phyloP scores from a whole-genome alignment of 2,888 invertebrate species.

The Amphimallon solstitiale region DNA sequence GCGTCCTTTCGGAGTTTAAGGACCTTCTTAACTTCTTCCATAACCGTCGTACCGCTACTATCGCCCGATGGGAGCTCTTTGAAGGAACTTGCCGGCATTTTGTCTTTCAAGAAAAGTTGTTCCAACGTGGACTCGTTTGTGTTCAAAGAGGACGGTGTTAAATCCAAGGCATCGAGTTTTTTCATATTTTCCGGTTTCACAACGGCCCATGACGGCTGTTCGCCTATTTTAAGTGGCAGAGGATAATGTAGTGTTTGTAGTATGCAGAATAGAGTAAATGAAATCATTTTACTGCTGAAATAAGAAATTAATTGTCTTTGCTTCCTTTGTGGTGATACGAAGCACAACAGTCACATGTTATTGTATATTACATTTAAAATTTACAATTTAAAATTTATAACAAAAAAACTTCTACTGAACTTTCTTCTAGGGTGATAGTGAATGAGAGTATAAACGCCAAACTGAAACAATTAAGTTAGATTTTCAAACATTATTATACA shows the following conservation, averaged over 20 bases:
- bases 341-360: no score
- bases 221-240: constrained; percentile 10
- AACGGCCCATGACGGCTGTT: constrained; percentile 28
- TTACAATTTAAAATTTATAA: no score
- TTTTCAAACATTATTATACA: no score
- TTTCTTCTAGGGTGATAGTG: no score
- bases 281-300: no score
- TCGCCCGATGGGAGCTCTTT: constrained; percentile 35
- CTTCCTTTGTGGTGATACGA: no score
- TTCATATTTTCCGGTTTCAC: constrained; percentile 14
- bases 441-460: no score
- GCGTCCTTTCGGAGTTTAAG: constrained; percentile 11
- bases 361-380: no score
- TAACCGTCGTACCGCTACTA: constrained; percentile 34
- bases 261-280: no score
- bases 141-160: constrained; percentile 32
- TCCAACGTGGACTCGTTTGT: constrained; percentile 29
- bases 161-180: constrained; percentile 17
- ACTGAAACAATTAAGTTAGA: no score
- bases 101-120: constrained; percentile 35
- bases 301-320: no score
- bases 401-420: no score
- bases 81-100: constrained; percentile 26
- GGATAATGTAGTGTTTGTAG: constrained; percentile 9
- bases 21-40: constrained; percentile 20